Evolutionary conservation across 2,797 vertebrate genomes (phyloP).

Genomic region (Oreonectes daqikongensis): DNA sequence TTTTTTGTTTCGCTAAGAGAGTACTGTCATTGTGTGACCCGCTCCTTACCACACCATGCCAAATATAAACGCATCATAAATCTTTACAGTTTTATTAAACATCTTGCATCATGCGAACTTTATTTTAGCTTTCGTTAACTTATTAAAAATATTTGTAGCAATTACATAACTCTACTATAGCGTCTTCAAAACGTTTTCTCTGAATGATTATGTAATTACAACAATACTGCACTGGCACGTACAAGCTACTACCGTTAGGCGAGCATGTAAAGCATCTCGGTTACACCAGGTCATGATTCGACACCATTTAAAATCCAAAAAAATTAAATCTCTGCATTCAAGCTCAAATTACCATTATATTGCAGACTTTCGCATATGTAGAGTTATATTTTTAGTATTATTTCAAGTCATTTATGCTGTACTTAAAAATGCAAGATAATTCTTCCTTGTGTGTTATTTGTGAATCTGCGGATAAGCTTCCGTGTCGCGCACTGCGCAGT

Average conservation of each 20-base stretch:
- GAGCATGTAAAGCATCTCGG: not conserved
- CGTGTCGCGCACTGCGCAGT: too few relatives aligned
- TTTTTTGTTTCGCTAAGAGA: constrained; percentile 30
- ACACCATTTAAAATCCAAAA: not conserved
- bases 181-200: not conserved
- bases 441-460: not conserved
- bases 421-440: too few relatives aligned
- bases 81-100: not conserved
- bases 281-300: not conserved
- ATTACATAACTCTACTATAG: not conserved
- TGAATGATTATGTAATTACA: not conserved
- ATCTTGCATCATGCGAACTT: not conserved
- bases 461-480: constrained; percentile 3
- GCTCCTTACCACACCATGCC: constrained; percentile 25
- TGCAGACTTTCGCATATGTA: not conserved
- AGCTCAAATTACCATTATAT: not conserved
- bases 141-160: not conserved
- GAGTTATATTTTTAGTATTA: not conserved
- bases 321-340: not conserved
- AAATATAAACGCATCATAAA: constrained; percentile 9
- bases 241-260: not conserved
- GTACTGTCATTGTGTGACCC: constrained; percentile 56
- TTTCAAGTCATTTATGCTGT: not conserved
- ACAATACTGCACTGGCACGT: not conserved
- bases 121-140: not conserved